phyloP scores from a whole-genome alignment of 2,797 vertebrate genomes.

The Iguana delicatissima region DNA sequence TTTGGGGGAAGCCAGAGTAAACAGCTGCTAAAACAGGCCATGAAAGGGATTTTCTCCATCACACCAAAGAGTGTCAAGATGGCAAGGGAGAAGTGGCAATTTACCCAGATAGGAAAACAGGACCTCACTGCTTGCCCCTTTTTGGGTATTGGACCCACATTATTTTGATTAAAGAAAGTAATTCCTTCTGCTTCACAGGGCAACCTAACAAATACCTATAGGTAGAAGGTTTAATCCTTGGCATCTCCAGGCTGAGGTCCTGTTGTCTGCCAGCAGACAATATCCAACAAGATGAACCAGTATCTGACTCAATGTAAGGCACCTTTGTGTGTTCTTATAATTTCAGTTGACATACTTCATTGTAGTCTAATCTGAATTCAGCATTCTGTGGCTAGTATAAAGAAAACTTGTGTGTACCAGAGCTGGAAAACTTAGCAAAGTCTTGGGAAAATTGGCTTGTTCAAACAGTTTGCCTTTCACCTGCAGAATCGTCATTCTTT shows the following conservation, averaged over 20 bases:
- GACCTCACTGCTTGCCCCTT: background rate
- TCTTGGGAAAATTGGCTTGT: background rate
- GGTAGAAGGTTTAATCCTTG: background rate
- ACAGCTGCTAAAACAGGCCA: background rate
- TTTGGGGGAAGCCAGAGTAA: background rate
- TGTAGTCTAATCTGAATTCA: background rate
- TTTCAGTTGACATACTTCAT: background rate
- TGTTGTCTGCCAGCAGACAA: background rate
- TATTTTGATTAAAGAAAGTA: background rate
- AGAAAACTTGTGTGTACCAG: background rate
- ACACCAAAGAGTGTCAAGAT: background rate
- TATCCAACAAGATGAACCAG: background rate
- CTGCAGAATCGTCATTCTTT: conserved; percentile 5
- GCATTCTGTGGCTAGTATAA: background rate
- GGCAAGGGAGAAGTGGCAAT: background rate
- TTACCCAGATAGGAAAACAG: background rate
- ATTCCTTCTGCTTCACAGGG: background rate
- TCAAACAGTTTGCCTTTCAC: background rate
- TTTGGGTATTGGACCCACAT: background rate
- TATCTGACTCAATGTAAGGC: background rate
- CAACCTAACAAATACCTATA: background rate
- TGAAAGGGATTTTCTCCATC: background rate
- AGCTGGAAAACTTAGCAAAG: background rate
- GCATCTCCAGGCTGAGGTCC: background rate
- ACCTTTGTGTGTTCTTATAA: background rate